Percentiles rank a stretch among this genome's conserved stretches.
Conservation (phyloP, 2,113 vertebrate genomes). For the Seriola aureovittata region DNA sequence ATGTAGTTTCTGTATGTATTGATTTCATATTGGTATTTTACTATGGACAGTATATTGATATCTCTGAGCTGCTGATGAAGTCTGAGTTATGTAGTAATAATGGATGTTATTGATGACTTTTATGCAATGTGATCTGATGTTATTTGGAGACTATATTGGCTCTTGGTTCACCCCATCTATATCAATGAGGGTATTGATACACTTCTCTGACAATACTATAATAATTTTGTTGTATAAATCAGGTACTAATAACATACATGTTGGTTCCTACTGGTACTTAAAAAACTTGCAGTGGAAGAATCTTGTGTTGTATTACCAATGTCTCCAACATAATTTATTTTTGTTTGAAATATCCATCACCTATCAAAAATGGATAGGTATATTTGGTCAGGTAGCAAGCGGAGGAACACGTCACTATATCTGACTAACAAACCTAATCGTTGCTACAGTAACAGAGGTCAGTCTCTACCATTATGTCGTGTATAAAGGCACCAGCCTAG, state of each 20-base stretch:
- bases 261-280: no score
- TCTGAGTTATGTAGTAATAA: neutral
- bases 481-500: no score
- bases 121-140: neutral
- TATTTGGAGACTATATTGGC: neutral
- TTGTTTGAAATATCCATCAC: neutral
- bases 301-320: neutral
- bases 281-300: no score
- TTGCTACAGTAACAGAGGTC: neutral
- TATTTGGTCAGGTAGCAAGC: neutral
- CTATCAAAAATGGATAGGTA: neutral
- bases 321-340: neutral
- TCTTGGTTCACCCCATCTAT: neutral
- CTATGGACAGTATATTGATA: neutral
- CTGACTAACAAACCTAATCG: neutral
- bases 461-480: neutral
- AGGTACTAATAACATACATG: neutral
- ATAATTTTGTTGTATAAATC: neutral
- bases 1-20: neutral
- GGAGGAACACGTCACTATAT: no score
- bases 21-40: neutral
- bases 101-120: neutral
- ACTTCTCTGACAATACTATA: neutral
- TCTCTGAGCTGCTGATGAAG: neutral
- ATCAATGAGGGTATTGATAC: neutral